These are phyloP conservation scores for Syngnathus rostellatus DNA, from an alignment of 2,797 vertebrate species.

Conservation along the genomic window DNA sequence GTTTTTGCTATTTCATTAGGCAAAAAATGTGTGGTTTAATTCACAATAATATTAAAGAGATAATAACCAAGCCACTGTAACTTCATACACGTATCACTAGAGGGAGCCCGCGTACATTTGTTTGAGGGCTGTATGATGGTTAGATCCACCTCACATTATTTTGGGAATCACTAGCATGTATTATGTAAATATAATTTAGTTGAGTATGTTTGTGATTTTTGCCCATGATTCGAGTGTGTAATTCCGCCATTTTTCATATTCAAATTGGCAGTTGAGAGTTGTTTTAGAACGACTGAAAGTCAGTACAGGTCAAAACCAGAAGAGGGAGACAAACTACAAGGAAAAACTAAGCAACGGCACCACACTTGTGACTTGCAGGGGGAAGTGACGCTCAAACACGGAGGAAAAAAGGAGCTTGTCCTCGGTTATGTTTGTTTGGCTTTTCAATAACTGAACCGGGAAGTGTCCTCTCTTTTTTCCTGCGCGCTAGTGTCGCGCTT, in stretches of 20 bases:
- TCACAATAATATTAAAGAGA: no score
- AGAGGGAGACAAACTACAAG: conserved; percentile 1
- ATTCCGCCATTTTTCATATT: no score
- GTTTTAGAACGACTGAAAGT: not conserved
- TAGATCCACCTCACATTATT: no score
- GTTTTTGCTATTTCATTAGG: no score
- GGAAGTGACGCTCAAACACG: not conserved
- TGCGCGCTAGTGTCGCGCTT: not conserved
- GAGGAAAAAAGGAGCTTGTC: not conserved
- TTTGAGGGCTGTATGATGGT: not conserved
- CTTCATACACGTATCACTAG: no score
- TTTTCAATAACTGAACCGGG: not conserved
- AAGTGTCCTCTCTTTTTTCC: not conserved
- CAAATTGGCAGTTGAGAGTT: no score
- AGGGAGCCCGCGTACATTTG: no score
- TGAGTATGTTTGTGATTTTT: not conserved
- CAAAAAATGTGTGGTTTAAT: no score
- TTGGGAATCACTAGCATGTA: no score
- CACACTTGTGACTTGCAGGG: not conserved
- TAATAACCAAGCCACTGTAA: no score
- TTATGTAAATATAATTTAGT: no score
- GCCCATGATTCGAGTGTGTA: not conserved
- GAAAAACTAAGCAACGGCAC: no score
- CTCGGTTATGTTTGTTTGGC: not conserved
- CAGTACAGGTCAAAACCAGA: not conserved